Percentiles rank a stretch among this genome's conserved stretches.
Evolutionary conservation across 2,888 invertebrate species (phyloP).

Genomic region (Maniola hyperantus): DNA sequence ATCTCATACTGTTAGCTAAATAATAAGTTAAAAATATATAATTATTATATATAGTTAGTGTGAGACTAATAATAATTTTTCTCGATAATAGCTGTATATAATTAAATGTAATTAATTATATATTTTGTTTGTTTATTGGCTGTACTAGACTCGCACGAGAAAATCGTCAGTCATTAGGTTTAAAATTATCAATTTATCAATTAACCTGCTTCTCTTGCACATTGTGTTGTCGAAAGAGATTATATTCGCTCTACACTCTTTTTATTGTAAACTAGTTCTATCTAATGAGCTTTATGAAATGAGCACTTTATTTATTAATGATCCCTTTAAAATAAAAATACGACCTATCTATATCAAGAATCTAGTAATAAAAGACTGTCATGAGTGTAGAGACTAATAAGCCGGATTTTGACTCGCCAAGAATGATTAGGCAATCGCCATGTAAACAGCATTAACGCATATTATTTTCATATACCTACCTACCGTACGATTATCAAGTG

Average conservation of each 20-base stretch:
- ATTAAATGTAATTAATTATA: constrained; percentile 33
- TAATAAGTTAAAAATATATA: constrained; percentile 56
- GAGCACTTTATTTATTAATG: background rate
- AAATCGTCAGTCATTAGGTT: constrained; percentile 24
- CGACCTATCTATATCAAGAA: no score
- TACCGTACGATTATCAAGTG: no score
- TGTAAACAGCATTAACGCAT: no score
- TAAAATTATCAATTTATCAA: constrained; percentile 17
- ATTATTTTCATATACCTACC: no score
- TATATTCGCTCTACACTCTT: constrained; percentile 23
- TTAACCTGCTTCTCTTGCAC: constrained; percentile 29
- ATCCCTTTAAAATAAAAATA: background rate
- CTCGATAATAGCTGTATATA: constrained; percentile 43
- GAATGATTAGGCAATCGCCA: no score
- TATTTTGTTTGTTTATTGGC: constrained; percentile 8
- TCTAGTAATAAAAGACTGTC: no score
- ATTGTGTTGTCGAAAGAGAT: constrained; percentile 12
- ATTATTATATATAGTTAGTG: constrained; percentile 40
- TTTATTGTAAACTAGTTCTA: background rate
- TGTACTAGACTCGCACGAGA: constrained; percentile 17
- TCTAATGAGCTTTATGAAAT: background rate
- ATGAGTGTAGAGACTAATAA: no score
- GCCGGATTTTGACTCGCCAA: no score
- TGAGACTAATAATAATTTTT: constrained; percentile 39
- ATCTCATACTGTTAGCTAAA: constrained; percentile 75